phyloP scores from a whole-genome alignment of 2,113 vertebrate genomes.

The Notarius lentiginosus region DNA sequence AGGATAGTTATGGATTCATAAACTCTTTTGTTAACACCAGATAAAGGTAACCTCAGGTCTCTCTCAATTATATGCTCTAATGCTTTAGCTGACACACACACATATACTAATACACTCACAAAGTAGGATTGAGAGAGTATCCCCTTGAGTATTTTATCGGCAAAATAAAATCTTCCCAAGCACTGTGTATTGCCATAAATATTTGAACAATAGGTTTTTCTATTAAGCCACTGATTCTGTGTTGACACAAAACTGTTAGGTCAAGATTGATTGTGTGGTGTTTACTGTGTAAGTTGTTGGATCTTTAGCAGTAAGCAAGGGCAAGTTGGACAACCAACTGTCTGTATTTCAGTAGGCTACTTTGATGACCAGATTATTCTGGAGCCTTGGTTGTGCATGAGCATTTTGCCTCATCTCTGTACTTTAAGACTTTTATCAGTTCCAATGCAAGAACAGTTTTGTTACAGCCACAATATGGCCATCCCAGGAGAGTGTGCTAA shows the following conservation, averaged over 20 bases:
- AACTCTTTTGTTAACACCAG: constrained; percentile 33
- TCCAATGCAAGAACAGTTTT: not conserved
- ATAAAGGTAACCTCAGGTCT: constrained; percentile 37
- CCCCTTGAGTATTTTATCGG: constrained; percentile 34
- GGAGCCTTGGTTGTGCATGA: not conserved
- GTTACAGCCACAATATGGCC: not conserved
- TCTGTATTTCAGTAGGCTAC: not conserved
- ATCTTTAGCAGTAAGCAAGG: not conserved
- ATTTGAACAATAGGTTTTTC: constrained; percentile 29
- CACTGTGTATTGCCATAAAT: constrained; percentile 20
- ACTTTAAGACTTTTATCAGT: not conserved
- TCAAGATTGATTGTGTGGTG: constrained; percentile 5
- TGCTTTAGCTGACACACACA: constrained; percentile 26
- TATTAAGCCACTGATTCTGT: not conserved
- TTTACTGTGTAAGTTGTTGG: not conserved
- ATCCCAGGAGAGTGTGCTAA: not conserved
- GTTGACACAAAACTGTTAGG: not conserved
- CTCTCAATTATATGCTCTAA: constrained; percentile 47
- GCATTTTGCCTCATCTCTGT: not conserved
- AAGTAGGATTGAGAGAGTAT: constrained; percentile 4
- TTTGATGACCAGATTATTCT: not conserved
- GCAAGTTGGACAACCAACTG: not conserved
- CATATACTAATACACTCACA: constrained; percentile 5
- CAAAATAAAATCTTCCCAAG: constrained; percentile 9
- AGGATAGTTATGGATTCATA: constrained; percentile 16